Evolutionary conservation across 1,140 invertebrate genomes (phyloP), one percentile per base, ranked within the genome.

Genomic region (Cyclargus thomasi): DNA sequence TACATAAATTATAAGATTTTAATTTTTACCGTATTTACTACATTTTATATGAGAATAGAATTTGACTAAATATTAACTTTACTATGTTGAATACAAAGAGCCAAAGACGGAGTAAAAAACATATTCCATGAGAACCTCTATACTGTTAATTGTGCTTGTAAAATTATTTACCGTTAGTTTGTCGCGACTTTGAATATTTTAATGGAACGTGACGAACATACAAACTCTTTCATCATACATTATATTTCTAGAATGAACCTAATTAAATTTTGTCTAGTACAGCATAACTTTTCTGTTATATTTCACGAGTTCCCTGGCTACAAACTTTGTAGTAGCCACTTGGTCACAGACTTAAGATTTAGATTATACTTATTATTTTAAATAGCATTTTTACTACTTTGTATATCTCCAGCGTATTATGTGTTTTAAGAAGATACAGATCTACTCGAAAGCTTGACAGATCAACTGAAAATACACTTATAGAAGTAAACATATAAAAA

Each of bases 401-500:
- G 29, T 47, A 47, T 47, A 16, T 16, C 8, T 16, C 10, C 11
- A 47, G 14, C 39, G 2, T 39, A 1, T 39, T 39, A 8, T 16
- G 11, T 47, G 14, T 47, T 47, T 47, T 47, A 2, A 47, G 14
- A n/a, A n/a, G n/a, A n/a, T 47, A 47, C 14, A 2, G 39, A 14
- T 8, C 11, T 14, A 16, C 14, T 47, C 14, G 39, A 14, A 14
- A 14, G 39, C 10, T 0, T 47, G 11, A 47, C 3, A 16, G 39
- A 47, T 47, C 18, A 11, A 59, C 21, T 17, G n/a, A 71, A 79
- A 77, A 79, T 73, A 76, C 77, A 77, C 80, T 81, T 81, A 72
- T 72, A 72, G 69, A 73, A 70, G 17, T 57, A 80, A 74, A 73
- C 75, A 80, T 85, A 80, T 85, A 83, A 83, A 86, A 86, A 88